phyloP scores from a whole-genome alignment of 2,888 invertebrate species.

The Dasysyrphus albostriatus region DNA sequence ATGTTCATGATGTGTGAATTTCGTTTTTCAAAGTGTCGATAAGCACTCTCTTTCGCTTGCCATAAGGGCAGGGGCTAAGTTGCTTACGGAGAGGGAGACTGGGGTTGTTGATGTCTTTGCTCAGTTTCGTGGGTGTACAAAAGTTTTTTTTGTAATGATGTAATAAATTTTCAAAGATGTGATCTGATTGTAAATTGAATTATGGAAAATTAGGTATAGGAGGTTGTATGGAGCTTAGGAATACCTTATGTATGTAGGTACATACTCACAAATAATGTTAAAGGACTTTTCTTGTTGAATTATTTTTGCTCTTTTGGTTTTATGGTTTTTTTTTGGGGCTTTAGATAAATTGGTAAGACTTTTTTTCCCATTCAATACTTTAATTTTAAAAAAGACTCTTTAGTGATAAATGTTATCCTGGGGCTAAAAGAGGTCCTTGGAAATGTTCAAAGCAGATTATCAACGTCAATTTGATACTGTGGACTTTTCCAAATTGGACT shows the following conservation, averaged over 20 bases:
- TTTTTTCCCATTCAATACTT: no score
- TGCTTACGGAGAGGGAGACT: not conserved
- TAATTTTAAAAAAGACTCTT: no score
- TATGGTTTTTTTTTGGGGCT: constrained; percentile 3
- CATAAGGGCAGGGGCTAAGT: not conserved
- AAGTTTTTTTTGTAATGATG: constrained; percentile 67
- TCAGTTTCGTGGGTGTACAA: constrained; percentile 7
- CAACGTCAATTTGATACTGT: no score
- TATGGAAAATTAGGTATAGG: constrained; percentile 31
- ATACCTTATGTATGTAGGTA: no score
- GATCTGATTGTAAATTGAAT: constrained; percentile 71
- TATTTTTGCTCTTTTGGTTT: constrained; percentile 14
- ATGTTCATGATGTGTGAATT: constrained; percentile 69
- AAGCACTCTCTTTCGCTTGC: constrained; percentile 8
- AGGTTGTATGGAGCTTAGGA: constrained; percentile 2
- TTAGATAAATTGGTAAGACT: not conserved
- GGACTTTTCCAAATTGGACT: no score
- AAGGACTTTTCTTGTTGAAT: constrained; percentile 22
- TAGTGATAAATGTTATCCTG: no score
- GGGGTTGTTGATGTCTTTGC: constrained; percentile 19
- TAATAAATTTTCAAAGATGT: constrained; percentile 67
- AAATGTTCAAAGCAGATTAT: no score
- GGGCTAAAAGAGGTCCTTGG: no score
- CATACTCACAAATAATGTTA: constrained; percentile 1
- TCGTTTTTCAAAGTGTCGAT: constrained; percentile 57